Evolutionary conservation across 1,140 invertebrate species (phyloP).

Genomic region (Halyomorpha halys): DNA sequence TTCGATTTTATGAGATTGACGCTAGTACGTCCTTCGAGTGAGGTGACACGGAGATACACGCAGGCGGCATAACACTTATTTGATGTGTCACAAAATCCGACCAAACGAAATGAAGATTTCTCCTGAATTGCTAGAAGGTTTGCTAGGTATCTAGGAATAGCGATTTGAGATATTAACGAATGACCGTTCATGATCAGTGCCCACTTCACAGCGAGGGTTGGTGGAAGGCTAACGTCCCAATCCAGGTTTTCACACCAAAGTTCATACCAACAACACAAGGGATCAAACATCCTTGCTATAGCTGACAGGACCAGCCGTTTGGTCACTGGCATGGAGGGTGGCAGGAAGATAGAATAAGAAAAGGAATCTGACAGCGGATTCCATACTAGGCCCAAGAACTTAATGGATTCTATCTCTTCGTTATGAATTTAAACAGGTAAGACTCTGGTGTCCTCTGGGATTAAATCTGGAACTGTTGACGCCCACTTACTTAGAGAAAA

Average conservation of each 20-base stretch:
- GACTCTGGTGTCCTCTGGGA: too few relatives aligned
- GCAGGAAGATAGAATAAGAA: background rate
- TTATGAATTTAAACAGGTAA: too few relatives aligned
- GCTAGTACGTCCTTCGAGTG: background rate
- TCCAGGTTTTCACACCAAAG: background rate
- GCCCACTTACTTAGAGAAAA: constrained; percentile 29
- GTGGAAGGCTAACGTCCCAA: constrained; percentile 16
- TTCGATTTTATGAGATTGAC: background rate
- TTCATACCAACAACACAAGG: background rate
- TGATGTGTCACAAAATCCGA: background rate
- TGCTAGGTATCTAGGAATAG: background rate
- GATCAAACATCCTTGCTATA: constrained; percentile 14
- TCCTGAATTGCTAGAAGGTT: background rate
- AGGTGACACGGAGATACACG: background rate
- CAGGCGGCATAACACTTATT: background rate
- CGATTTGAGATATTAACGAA: background rate
- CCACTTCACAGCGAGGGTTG: background rate
- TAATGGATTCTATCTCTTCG: too few relatives aligned
- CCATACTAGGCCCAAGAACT: constrained; percentile 15
- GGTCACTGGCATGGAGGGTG: background rate
- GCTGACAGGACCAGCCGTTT: constrained; percentile 7
- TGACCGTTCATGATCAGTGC: background rate
- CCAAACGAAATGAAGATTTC: background rate
- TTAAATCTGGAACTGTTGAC: too few relatives aligned
- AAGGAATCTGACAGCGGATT: constrained; percentile 2